Conservation (phyloP, 2,888 invertebrate species). For the Sialis lutaria region DNA sequence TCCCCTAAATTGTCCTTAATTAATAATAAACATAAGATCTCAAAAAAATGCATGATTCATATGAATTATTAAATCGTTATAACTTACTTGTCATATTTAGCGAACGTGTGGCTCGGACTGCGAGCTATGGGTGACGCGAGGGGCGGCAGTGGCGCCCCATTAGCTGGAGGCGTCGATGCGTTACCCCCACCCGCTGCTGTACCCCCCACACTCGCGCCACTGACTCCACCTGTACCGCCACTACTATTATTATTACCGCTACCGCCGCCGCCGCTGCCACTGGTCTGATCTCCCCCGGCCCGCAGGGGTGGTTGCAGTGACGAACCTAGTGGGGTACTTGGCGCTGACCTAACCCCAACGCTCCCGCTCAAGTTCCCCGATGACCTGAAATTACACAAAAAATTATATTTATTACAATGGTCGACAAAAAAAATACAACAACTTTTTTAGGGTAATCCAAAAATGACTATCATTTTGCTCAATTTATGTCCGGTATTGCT, state of each 20-base stretch:
- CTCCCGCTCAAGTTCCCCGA: constrained; percentile 38
- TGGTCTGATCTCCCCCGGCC: constrained; percentile 21
- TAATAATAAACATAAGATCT: too few species aligned
- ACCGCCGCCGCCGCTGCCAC: constrained; percentile 22
- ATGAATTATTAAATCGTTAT: too few species aligned
- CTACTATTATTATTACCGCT: too few species aligned
- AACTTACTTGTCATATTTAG: constrained; percentile 24
- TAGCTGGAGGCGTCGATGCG: constrained; percentile 16
- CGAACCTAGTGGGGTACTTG: constrained; percentile 41
- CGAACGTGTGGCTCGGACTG: constrained; percentile 23
- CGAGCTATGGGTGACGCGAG: constrained; percentile 17
- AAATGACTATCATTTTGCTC: too few species aligned
- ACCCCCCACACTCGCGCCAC: constrained; percentile 10
- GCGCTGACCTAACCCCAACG: constrained; percentile 40
- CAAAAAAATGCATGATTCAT: too few species aligned
- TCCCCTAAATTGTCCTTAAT: too few species aligned
- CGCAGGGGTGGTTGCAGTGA: constrained; percentile 26
- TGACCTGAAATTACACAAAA: constrained; percentile 28
- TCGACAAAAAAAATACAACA: too few species aligned
- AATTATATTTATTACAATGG: too few species aligned
- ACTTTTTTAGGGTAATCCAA: too few species aligned
- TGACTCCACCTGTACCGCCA: too few species aligned
- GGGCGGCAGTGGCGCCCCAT: constrained; percentile 13
- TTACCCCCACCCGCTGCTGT: constrained; percentile 19
- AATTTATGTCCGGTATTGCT: too few species aligned